These are phyloP conservation scores for Zaprionus camerounensis DNA, from an alignment of 1,140 invertebrate genomes.

Conservation along the genomic window DNA sequence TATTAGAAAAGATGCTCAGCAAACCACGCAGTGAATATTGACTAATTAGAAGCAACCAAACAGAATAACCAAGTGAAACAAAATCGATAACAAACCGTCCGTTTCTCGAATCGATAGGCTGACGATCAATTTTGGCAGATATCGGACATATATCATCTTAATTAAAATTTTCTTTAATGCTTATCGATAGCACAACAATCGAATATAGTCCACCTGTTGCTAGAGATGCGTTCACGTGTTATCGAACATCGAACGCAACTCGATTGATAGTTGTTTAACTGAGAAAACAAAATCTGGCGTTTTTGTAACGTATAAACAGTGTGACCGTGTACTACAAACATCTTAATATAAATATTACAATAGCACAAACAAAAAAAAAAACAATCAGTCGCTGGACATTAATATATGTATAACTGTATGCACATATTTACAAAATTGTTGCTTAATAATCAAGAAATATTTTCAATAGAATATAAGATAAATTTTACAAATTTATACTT, in stretches of 20 bases:
- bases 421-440: constrained; percentile 1
- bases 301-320: neutral
- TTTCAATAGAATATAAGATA: neutral
- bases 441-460: constrained; percentile 1
- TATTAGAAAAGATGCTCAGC: constrained; percentile 40
- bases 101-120: neutral
- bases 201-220: neutral
- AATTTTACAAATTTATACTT: neutral
- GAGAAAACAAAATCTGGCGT: neutral
- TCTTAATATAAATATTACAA: neutral
- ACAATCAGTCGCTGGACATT: neutral
- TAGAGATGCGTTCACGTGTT: too few relatives aligned
- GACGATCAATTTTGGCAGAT: neutral
- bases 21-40: constrained; percentile 16
- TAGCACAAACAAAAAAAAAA: neutral
- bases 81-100: constrained; percentile 13
- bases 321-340: neutral
- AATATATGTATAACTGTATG: neutral
- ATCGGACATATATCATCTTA: neutral
- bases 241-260: neutral
- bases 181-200: neutral
- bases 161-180: neutral
- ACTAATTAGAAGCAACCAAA: constrained; percentile 49
- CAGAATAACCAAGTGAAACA: constrained; percentile 51
- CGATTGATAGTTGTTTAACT: neutral